These are phyloP conservation scores for Choloepus didactylus DNA, from an alignment of 2,797 vertebrate genomes.

Conservation along the genomic window DNA sequence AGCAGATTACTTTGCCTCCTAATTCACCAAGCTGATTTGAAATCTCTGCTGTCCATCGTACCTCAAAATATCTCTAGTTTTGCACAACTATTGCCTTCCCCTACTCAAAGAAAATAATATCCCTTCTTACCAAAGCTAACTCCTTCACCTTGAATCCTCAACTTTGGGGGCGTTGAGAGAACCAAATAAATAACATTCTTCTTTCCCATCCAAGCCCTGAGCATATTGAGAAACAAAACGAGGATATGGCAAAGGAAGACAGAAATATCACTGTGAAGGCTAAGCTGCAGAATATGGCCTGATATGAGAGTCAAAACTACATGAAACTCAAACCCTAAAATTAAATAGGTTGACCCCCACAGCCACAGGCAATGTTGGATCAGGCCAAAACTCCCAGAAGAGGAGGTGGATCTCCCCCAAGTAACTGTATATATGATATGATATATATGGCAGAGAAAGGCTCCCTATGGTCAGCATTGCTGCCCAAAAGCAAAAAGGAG, in stretches of 20 bases:
- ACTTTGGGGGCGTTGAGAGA: background rate
- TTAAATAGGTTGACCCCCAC: background rate
- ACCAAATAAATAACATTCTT: conserved; percentile 14
- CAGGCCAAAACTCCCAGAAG: conserved; percentile 12
- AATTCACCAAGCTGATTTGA: conserved; percentile 35
- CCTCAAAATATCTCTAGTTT: conserved; percentile 35
- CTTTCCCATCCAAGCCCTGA: conserved; percentile 38
- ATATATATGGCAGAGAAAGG: background rate
- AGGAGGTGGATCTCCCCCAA: background rate
- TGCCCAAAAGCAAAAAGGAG: background rate
- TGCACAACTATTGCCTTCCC: background rate
- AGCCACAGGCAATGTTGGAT: background rate
- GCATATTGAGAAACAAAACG: background rate
- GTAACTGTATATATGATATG: too few relatives aligned
- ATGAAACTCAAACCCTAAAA: background rate
- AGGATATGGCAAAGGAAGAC: background rate
- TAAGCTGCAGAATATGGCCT: background rate
- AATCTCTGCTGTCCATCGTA: background rate
- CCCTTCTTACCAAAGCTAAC: conserved; percentile 31
- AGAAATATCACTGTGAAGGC: background rate
- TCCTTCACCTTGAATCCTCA: background rate
- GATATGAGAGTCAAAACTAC: background rate
- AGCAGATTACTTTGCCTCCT: background rate
- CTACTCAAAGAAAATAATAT: background rate
- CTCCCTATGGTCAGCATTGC: background rate